phyloP scores from a whole-genome alignment of 2,888 invertebrate species.

The Torymus tubicola region DNA sequence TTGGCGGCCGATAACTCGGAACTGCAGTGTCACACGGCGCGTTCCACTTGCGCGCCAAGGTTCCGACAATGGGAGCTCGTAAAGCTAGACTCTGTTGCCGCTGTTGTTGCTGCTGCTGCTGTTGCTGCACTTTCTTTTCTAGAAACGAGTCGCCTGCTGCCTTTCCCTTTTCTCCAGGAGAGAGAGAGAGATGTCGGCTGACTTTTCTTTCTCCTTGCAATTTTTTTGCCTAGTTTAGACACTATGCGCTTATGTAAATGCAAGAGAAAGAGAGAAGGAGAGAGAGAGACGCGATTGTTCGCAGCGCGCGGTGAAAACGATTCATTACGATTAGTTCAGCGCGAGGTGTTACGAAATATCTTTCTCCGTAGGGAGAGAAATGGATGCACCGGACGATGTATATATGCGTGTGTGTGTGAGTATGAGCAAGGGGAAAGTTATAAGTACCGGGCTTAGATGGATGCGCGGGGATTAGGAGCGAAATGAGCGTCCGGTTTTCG shows the following conservation, averaged over 20 bases:
- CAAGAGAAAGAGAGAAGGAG: conserved; percentile 12
- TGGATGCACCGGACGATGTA: conserved; percentile 58
- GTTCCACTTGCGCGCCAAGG: conserved; percentile 36
- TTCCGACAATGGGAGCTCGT: conserved; percentile 55
- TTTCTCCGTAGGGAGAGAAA: conserved; percentile 10
- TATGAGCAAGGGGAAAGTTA: background rate
- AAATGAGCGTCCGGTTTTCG: background rate
- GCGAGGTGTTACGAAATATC: conserved; percentile 51
- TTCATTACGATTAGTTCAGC: conserved; percentile 30
- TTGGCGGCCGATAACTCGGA: conserved; percentile 23
- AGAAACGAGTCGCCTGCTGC: conserved; percentile 29
- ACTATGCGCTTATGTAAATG: conserved; percentile 36
- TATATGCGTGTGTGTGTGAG: no score
- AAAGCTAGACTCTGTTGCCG: conserved; percentile 21
- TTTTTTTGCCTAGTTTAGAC: conserved; percentile 9
- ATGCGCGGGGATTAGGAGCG: background rate
- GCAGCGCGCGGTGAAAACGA: conserved; percentile 41
- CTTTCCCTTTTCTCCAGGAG: conserved; percentile 51
- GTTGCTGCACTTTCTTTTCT: conserved; percentile 55
- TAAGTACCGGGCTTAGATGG: background rate
- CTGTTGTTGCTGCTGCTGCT: no score
- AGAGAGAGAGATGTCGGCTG: conserved; percentile 16
- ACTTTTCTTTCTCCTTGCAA: background rate
- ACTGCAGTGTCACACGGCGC: conserved; percentile 18
- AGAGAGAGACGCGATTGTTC: conserved; percentile 36